Evolutionary conservation across 2,888 invertebrate species (phyloP), one percentile per base, ranked within the genome.

Genomic region (Volucella inflata): DNA sequence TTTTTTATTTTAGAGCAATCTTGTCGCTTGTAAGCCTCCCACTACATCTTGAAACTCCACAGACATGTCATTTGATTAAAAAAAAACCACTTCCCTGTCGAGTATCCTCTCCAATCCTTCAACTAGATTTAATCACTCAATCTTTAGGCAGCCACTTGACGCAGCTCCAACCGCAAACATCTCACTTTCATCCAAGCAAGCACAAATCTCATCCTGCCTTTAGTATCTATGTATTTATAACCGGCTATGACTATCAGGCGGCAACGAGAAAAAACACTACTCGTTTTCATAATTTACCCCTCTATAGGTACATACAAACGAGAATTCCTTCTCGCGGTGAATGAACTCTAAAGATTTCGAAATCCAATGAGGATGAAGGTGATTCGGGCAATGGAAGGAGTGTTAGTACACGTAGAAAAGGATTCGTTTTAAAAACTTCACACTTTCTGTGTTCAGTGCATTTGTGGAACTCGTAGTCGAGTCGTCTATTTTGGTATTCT

Each of bases 391-490:
- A 6, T 30, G 30, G 30, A 30, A 30, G 21, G 2, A 21, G 4
- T 4, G 30, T n/a, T n/a, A n/a, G n/a, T n/a, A n/a, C n/a, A n/a
- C n/a, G n/a, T n/a, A n/a, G n/a, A n/a, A n/a, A 30, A 30, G 30
- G 6, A 30, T 30, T 6, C 30, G 30, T 30, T 30, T 30, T 30
- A 6, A 30, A 30, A 30, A 30, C 4, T 30, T 30, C 30, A 30
- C 30, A 30, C 30, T 30, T 30, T 30, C 30, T 3, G 30, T 30
- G 30, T 3, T 21, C 30, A 30, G 30, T 30, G 30, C 60, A 78
- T 79, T 79, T 72, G 67, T 65, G 72, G 42, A 44, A 12, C 6
- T n/a, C 42, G 53, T 42, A 30, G 42, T 44, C 21, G 17, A 40
- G 48, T 14, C 11, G 48, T 14, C 11, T n/a, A 38, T 62, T 71